These are phyloP conservation scores for Daktulosphaira vitifoliae DNA, from an alignment of 1,140 invertebrate species.

Conservation along the genomic window DNA sequence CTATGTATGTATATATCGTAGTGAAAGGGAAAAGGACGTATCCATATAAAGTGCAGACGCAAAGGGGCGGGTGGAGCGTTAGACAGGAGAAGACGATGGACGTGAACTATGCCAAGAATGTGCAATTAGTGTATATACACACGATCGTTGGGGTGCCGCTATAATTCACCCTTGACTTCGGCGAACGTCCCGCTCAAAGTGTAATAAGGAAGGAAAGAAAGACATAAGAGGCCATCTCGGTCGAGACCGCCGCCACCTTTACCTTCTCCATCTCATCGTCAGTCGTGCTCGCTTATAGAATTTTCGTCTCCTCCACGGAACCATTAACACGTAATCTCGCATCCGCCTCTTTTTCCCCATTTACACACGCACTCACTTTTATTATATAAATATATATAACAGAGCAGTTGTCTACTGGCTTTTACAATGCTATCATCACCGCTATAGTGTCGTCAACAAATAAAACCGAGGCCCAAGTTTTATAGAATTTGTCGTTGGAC, in stretches of 20 bases:
- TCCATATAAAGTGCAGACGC: too few species aligned
- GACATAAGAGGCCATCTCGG: slow-evolving; percentile 32
- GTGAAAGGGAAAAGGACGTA: too few species aligned
- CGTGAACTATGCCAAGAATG: slow-evolving; percentile 38
- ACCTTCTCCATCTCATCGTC: slow-evolving; percentile 10
- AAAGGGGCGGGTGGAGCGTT: slow-evolving; percentile 30
- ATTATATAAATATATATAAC: too few species aligned
- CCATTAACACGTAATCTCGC: slow-evolving; percentile 30
- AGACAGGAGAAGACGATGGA: slow-evolving; percentile 33
- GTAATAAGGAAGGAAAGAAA: slow-evolving; percentile 31
- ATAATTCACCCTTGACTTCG: slow-evolving; percentile 35
- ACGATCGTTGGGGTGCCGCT: slow-evolving; percentile 34
- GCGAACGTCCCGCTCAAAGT: slow-evolving; percentile 7
- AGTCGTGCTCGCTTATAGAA: slow-evolving; percentile 5
- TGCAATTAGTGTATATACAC: slow-evolving; percentile 39
- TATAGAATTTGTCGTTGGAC: too few species aligned
- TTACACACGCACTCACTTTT: neutral
- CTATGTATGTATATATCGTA: too few species aligned
- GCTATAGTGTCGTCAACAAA: neutral
- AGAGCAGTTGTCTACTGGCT: slow-evolving; percentile 23
- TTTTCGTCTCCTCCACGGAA: too few species aligned
- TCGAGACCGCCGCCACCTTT: slow-evolving; percentile 1
- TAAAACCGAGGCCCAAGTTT: too few species aligned
- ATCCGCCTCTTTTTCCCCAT: slow-evolving; percentile 13
- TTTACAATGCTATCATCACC: neutral